phyloP scores from a whole-genome alignment of 2,888 invertebrate genomes.

The Anoplius nigerrimus region DNA sequence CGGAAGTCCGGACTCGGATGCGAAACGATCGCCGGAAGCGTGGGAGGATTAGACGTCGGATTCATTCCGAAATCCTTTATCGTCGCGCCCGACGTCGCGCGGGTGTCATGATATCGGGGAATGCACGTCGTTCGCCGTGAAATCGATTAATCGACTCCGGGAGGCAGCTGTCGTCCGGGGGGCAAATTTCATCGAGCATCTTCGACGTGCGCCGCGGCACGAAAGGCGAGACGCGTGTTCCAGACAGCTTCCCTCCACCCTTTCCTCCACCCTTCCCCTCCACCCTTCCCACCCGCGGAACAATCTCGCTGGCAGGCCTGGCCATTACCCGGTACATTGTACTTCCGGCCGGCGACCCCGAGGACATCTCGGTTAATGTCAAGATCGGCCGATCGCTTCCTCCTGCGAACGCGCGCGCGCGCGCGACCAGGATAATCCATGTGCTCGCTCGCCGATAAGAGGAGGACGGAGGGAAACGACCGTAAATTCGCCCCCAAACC shows the following conservation, averaged over 20 bases:
- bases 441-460: constrained; percentile 22
- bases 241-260: constrained; percentile 50
- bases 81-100: too few species aligned
- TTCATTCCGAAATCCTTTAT: too few species aligned
- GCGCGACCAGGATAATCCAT: constrained; percentile 64
- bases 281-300: constrained; percentile 42
- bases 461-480: not conserved
- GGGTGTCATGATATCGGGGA: too few species aligned
- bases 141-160: constrained; percentile 19
- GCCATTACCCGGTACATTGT: constrained; percentile 62
- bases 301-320: constrained; percentile 47
- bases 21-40: too few species aligned
- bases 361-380: constrained; percentile 67
- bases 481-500: too few species aligned
- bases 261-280: constrained; percentile 43
- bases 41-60: too few species aligned
- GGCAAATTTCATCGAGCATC: constrained; percentile 37
- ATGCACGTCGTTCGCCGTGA: too few species aligned
- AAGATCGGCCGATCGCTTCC: constrained; percentile 53
- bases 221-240: constrained; percentile 40
- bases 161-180: constrained; percentile 24
- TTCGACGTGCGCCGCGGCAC: constrained; percentile 28
- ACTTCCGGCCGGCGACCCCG: constrained; percentile 42
- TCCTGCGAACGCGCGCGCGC: constrained; percentile 52
- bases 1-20: too few species aligned